Conservation (phyloP, 2,888 invertebrate genomes). For the Coremacera marginata region DNA sequence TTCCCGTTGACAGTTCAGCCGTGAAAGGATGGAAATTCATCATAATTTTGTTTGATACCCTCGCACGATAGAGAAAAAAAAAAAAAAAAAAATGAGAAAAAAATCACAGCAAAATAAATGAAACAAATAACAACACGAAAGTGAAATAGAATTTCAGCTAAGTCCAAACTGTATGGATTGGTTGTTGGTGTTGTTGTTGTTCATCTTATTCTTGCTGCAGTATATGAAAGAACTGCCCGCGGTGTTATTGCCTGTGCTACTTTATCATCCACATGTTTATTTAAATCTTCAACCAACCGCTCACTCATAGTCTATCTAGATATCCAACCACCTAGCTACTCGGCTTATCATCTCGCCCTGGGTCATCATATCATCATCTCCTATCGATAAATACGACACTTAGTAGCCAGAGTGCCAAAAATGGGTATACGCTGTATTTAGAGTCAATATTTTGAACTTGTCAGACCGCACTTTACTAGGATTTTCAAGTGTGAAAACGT, state of each 20-base stretch:
- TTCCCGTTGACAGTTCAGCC: slow-evolving; percentile 50
- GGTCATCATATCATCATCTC: background rate
- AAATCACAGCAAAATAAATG: background rate
- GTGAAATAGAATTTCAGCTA: slow-evolving; percentile 6
- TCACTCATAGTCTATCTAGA: background rate
- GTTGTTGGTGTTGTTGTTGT: background rate
- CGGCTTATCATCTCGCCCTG: background rate
- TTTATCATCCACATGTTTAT: too few species aligned
- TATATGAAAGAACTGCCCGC: background rate
- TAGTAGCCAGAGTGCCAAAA: too few species aligned
- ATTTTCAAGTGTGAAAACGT: too few species aligned
- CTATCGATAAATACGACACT: background rate
- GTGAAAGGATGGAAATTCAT: slow-evolving; percentile 63
- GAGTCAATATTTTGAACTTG: too few species aligned
- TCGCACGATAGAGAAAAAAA: background rate
- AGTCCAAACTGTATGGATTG: background rate
- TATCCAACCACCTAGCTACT: background rate
- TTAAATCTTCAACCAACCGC: background rate
- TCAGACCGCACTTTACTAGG: too few species aligned
- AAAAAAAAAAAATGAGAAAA: background rate
- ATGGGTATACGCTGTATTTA: too few species aligned
- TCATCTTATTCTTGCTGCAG: background rate
- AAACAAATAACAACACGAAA: background rate
- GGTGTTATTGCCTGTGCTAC: background rate
- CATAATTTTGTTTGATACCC: slow-evolving; percentile 49